Base-by-base conservation (phyloP, 2,113 vertebrate species). In the Ageneiosus marmoratus region DNA sequence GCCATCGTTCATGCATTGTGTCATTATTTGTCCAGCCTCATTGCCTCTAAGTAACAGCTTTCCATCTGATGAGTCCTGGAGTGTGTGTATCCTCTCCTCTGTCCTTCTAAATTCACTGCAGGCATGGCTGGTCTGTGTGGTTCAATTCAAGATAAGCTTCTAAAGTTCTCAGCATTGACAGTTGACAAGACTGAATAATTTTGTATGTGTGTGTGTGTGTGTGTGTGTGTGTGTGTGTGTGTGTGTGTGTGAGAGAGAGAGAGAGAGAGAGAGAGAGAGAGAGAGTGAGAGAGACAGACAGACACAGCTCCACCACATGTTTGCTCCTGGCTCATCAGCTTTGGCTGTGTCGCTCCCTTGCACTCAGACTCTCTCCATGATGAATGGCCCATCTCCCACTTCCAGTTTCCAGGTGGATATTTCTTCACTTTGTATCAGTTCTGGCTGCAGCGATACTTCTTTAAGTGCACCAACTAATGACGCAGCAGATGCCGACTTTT, bases 321-420 rank as follows among this genome's bases (percentile, higher is more conserved):
- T 77, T 77, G 80, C 79, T 84, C 34, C 79, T 29, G 79, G 77
- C 77, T 83, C 70, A 51, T 87, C 83, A 24, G 80, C 77, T 22
- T 20, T 34, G 65, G n/a, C 77, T 48, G 77, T 62, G 69, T 85
- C 80, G 84, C 80, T 85, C 86, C 79, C 67, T 50, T 77, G 81
- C 82, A 69, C 77, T 44, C 37, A 27, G 80, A 48, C 70, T 83
- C 84, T 89, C 82, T 60, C 83, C 41, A 58, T 90, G 91, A 90
- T 87, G 87, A 89, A 90, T 88, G 79, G 83, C 77, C 79, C 46
- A 75, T 89, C 87, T 83, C 80, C 10, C 62, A 44, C 81, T 86
- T 41, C 84, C 82, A 80, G 87, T 91, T 86, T 90, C 81, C 83
- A 83, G 85, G 85, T 89, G 84, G 89, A 91, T 91, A 88, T 92